Conservation (phyloP, 2,113 vertebrate genomes). For the Muntiacus muntjak region DNA sequence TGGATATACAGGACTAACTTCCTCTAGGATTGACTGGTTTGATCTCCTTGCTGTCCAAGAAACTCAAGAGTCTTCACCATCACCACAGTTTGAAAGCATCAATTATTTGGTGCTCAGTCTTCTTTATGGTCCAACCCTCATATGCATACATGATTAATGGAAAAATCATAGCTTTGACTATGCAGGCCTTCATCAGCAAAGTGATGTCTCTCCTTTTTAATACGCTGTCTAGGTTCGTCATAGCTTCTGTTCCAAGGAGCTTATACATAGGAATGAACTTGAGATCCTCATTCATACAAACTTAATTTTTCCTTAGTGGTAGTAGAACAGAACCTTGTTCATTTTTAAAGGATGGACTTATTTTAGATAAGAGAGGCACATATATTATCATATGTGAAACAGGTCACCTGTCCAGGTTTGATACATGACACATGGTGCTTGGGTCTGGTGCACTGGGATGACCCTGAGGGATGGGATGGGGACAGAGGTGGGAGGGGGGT, state of each 20-base stretch:
- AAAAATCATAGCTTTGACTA: neutral
- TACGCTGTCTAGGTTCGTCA: neutral
- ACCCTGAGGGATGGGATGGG: neutral
- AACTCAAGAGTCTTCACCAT: rapidly evolving
- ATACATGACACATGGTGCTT: neutral
- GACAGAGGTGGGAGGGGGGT: neutral
- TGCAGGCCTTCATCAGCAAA: neutral
- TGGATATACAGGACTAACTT: neutral
- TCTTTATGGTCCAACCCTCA: neutral
- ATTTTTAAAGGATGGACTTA: neutral
- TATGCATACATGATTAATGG: neutral
- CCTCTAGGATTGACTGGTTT: neutral
- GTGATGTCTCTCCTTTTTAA: neutral
- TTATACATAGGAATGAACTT: neutral
- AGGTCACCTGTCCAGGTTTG: neutral
- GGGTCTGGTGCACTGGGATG: neutral
- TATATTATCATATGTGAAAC: neutral
- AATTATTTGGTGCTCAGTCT: rapidly evolving
- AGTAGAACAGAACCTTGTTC: neutral
- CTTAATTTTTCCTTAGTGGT: neutral
- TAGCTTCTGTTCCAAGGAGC: neutral
- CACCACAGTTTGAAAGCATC: neutral
- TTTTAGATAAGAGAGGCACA: neutral
- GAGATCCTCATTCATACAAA: neutral
- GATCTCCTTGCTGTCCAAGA: neutral